These are phyloP conservation scores for Eubucco bourcierii DNA, from an alignment of 2,113 vertebrate genomes.

Conservation along the genomic window DNA sequence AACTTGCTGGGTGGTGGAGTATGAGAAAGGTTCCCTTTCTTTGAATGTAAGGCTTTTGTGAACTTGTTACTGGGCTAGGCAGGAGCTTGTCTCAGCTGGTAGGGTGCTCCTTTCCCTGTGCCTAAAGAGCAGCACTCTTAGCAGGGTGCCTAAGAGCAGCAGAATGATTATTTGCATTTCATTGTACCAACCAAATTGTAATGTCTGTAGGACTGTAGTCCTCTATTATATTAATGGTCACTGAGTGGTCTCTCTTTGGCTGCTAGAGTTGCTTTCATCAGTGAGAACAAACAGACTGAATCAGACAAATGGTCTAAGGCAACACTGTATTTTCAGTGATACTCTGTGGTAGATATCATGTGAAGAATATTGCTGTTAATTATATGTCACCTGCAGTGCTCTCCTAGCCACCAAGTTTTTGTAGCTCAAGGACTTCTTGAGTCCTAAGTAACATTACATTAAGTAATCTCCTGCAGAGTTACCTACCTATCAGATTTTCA, in stretches of 20 bases:
- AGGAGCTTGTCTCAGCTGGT: not conserved
- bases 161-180: not conserved
- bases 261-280: not conserved
- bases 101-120: not conserved
- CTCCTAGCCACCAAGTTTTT: not conserved
- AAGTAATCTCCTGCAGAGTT: not conserved
- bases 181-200: not conserved
- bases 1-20: not conserved
- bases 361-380: not conserved
- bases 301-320: not conserved
- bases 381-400: not conserved
- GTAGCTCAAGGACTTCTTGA: not conserved
- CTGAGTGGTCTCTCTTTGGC: not conserved
- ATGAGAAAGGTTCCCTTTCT: not conserved
- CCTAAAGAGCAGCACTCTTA: too few species aligned
- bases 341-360: not conserved
- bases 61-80: not conserved
- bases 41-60: not conserved
- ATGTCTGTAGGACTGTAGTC: not conserved
- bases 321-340: not conserved
- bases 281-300: not conserved
- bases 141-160: not conserved
- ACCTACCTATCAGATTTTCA: not conserved
- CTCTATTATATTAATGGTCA: not conserved
- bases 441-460: not conserved